phyloP scores from a whole-genome alignment of 2,113 vertebrate genomes.

The Daubentonia madagascariensis region DNA sequence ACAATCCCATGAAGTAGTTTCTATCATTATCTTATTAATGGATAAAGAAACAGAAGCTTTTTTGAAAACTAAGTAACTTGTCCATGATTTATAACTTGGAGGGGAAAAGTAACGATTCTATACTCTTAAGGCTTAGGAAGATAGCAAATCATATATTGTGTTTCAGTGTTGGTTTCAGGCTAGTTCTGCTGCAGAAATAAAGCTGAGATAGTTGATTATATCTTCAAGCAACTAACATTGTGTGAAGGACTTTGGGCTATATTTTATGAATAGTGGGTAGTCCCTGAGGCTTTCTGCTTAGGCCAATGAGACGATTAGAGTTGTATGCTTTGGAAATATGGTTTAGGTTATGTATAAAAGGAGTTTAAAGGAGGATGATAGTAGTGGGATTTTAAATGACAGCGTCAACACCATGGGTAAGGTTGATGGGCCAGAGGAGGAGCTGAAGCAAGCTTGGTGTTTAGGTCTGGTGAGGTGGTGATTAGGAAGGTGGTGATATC shows the following conservation, averaged over 20 bases:
- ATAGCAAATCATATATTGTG: neutral
- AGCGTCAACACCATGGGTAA: neutral
- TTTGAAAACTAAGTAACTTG: neutral
- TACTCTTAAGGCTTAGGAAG: neutral
- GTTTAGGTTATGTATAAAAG: neutral
- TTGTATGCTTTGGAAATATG: neutral
- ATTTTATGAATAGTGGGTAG: neutral
- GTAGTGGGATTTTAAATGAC: neutral
- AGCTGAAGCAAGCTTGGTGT: neutral
- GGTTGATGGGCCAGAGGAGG: neutral
- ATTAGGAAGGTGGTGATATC: neutral
- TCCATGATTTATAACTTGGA: neutral
- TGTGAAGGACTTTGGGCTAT: neutral
- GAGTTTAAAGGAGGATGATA: neutral
- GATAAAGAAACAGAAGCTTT: neutral
- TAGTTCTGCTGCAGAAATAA: neutral
- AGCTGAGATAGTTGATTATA: neutral
- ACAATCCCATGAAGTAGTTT: neutral
- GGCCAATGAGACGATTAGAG: neutral
- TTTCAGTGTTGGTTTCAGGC: neutral
- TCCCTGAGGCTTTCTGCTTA: neutral
- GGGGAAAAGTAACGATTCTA: neutral
- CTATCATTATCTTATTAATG: neutral
- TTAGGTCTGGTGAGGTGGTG: neutral
- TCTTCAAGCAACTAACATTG: neutral